A percentile compares a stretch with the other conserved stretches of the same genome.
These are phyloP conservation scores for Chrysomela aeneicollis DNA, from an alignment of 2,888 invertebrate species.

Conservation along the genomic window DNA sequence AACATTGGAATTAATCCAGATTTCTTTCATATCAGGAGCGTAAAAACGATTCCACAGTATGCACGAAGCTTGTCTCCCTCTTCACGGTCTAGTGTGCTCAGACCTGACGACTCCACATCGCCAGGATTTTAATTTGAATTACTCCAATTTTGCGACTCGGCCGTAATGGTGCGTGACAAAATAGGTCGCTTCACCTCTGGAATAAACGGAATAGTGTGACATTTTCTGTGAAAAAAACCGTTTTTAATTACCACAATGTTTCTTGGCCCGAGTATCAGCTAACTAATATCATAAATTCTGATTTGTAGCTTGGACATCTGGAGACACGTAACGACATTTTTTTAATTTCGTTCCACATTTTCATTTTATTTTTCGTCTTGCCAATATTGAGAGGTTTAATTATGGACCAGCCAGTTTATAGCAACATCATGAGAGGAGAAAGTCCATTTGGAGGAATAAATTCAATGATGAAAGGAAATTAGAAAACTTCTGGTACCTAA, in stretches of 20 bases:
- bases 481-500: too few relatives aligned
- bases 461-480: too few relatives aligned
- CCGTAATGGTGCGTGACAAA: constrained; percentile 32
- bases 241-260: constrained; percentile 21
- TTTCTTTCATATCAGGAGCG: background rate
- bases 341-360: background rate
- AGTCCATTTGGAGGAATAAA: too few relatives aligned
- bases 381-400: too few relatives aligned
- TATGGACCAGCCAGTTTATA: too few relatives aligned
- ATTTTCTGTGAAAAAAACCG: constrained; percentile 20
- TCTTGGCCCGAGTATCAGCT: background rate
- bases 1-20: constrained; percentile 12
- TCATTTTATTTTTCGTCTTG: too few relatives aligned
- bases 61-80: constrained; percentile 24
- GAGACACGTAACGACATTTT: too few relatives aligned
- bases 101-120: constrained; percentile 24
- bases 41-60: constrained; percentile 12
- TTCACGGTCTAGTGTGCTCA: constrained; percentile 32
- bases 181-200: constrained; percentile 20
- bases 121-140: constrained; percentile 30
- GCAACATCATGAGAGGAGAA: too few relatives aligned
- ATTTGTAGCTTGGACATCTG: background rate
- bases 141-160: constrained; percentile 29
- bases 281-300: background rate
- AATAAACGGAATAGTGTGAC: constrained; percentile 21